Evolutionary conservation across 2,888 invertebrate genomes (phyloP).

Genomic region (Aphidoletes aphidimyza): DNA sequence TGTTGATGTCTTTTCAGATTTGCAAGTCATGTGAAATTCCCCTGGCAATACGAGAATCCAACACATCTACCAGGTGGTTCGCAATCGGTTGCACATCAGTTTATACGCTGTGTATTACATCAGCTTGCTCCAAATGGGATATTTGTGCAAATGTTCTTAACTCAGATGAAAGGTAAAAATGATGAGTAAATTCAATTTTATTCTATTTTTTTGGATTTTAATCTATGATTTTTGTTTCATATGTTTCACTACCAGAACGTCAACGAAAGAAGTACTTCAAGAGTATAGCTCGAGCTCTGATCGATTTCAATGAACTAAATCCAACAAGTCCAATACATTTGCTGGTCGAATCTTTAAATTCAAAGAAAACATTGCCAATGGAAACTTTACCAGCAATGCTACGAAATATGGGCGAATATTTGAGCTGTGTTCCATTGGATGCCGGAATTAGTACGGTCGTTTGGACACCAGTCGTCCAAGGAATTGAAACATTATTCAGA

Average conservation of each 20-base stretch:
- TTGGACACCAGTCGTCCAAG: constrained; percentile 84
- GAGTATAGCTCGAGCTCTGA: constrained; percentile 90
- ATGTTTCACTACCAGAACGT: no score
- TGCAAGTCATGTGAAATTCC: constrained; percentile 81
- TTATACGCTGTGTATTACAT: constrained; percentile 94
- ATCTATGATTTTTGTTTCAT: constrained; percentile 53
- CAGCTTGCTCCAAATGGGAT: constrained; percentile 97
- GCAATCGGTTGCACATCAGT: constrained; percentile 95
- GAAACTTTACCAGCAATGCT: constrained; percentile 82
- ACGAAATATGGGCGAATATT: constrained; percentile 91
- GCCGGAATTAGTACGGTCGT: constrained; percentile 75
- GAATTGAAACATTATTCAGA: constrained; percentile 88
- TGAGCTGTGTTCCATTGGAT: constrained; percentile 90
- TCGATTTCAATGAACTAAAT: constrained; percentile 96
- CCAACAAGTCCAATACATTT: constrained; percentile 93
- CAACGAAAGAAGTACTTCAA: constrained; percentile 86
- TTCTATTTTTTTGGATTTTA: constrained; percentile 55
- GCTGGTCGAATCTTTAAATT: constrained; percentile 78
- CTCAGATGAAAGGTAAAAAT: constrained; percentile 84
- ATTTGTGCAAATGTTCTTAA: constrained; percentile 94
- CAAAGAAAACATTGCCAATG: constrained; percentile 78
- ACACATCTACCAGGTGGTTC: constrained; percentile 94
- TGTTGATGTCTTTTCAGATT: constrained; percentile 69
- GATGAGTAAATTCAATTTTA: neutral
- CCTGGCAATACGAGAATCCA: constrained; percentile 89